Conservation (phyloP, 92 coral and sea anemone genomes). For the Zoanthus gigantus region DNA sequence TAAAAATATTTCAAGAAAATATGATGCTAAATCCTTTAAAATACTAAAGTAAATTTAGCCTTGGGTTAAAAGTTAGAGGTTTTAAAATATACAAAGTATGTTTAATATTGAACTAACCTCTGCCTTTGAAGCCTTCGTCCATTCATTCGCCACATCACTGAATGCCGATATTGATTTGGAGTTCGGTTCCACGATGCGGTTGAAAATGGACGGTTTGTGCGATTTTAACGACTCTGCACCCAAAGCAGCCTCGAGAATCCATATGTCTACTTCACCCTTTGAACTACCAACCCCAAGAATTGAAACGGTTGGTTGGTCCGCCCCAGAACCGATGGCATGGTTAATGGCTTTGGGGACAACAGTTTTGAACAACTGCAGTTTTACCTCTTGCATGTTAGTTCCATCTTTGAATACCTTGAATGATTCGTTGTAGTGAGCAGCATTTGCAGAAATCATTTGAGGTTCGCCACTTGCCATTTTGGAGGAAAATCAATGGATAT, state of each 20-base stretch:
- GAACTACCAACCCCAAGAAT: slow-evolving; percentile 42
- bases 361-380: slow-evolving; percentile 10
- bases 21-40: too few species aligned
- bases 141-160: slow-evolving; percentile 11
- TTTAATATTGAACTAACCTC: background rate
- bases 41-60: too few species aligned
- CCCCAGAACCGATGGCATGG: background rate
- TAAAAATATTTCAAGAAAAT: too few species aligned
- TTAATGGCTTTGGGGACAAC: slow-evolving; percentile 14
- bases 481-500: background rate
- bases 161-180: slow-evolving; percentile 16
- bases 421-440: slow-evolving; percentile 30
- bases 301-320: background rate
- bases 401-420: slow-evolving; percentile 31
- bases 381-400: slow-evolving; percentile 29
- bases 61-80: too few species aligned
- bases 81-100: too few species aligned
- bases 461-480: slow-evolving; percentile 27
- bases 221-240: background rate
- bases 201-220: slow-evolving; percentile 15
- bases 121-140: slow-evolving; percentile 16
- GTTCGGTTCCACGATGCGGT: slow-evolving; percentile 36
- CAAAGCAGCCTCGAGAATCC: slow-evolving; percentile 12
- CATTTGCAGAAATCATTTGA: slow-evolving; percentile 14
- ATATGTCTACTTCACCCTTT: slow-evolving; percentile 33